Conservation (phyloP, 1,140 invertebrate species). For the Drosophila virilis region DNA sequence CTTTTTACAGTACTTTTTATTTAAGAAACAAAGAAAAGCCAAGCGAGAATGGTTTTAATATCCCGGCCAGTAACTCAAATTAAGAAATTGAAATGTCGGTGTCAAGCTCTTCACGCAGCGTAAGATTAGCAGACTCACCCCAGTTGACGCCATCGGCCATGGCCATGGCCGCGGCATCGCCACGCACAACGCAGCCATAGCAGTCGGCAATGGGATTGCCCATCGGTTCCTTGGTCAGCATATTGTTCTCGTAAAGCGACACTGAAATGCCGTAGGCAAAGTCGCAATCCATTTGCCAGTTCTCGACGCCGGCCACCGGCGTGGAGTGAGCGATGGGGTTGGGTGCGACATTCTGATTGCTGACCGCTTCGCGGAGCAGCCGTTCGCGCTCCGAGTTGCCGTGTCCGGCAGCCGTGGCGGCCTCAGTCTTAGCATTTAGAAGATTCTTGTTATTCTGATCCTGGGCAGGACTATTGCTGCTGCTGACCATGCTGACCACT, state of each 20-base stretch:
- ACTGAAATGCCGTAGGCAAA: conserved; percentile 89
- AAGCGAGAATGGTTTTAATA: too few species aligned
- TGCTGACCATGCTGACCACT: conserved; percentile 75
- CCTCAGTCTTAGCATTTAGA: conserved; percentile 74
- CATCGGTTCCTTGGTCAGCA: conserved; percentile 89
- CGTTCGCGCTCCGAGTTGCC: conserved; percentile 64
- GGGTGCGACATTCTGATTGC: conserved; percentile 57
- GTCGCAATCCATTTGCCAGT: conserved; percentile 89
- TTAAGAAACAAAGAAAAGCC: too few species aligned
- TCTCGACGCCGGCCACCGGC: conserved; percentile 87
- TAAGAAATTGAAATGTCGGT: too few species aligned
- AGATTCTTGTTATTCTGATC: conserved; percentile 81
- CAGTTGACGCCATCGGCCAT: conserved; percentile 97
- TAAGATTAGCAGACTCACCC: conserved; percentile 86
- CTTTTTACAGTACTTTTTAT: too few species aligned
- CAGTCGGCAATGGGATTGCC: conserved; percentile 96
- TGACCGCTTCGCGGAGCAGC: conserved; percentile 75
- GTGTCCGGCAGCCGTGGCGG: conserved; percentile 29
- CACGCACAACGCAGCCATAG: conserved; percentile 92
- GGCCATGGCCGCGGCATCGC: conserved; percentile 92
- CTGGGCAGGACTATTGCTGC: conserved; percentile 35
- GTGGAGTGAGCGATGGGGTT: neutral
- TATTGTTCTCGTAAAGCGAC: conserved; percentile 92
- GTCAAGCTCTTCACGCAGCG: too few species aligned
- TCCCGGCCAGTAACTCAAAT: too few species aligned